These are phyloP conservation scores for Archegozetes longisetosus DNA, from an alignment of 1,140 invertebrate genomes.

Conservation along the genomic window DNA sequence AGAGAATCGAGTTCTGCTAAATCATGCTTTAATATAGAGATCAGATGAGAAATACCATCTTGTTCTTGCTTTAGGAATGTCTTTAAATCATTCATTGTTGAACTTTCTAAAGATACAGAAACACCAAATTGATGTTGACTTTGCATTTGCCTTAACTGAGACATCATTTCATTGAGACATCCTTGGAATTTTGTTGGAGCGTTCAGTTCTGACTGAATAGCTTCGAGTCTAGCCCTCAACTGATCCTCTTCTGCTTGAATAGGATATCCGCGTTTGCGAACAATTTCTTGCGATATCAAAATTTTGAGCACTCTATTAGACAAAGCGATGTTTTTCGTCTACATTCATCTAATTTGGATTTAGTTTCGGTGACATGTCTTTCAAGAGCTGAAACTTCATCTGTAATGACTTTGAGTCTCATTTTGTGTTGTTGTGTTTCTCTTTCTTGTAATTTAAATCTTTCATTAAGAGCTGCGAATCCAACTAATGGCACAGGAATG, in stretches of 20 bases:
- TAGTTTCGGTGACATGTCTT: conserved; percentile 10
- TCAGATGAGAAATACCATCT: conserved; percentile 59
- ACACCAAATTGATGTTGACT: conserved; percentile 35
- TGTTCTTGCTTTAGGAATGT: conserved; percentile 61
- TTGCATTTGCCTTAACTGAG: conserved; percentile 60
- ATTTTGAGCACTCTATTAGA: conserved; percentile 37
- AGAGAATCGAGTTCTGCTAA: conserved; percentile 44
- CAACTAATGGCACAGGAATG: conserved; percentile 80
- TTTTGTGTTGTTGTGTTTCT: conserved; percentile 56
- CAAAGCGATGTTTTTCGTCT: conserved; percentile 11
- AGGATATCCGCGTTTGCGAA: conserved; percentile 62
- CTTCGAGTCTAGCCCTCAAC: conserved; percentile 61
- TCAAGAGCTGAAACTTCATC: conserved; percentile 14
- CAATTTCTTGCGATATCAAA: conserved; percentile 67
- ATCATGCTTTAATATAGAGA: conserved; percentile 60
- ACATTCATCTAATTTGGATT: conserved; percentile 18
- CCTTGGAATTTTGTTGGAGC: conserved; percentile 82
- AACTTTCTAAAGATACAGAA: conserved; percentile 38
- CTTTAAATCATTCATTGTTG: conserved; percentile 44
- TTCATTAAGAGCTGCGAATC: conserved; percentile 66
- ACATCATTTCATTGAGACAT: conserved; percentile 71
- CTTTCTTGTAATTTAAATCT: conserved; percentile 59
- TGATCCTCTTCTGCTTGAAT: conserved; percentile 77
- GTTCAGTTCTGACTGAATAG: conserved; percentile 64
- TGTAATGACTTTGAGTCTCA: conserved; percentile 37